Percentiles rank a stretch among this genome's conserved stretches.
Evolutionary conservation across 2,797 vertebrate genomes (phyloP).

Genomic region (Rhinogobio ventralis): DNA sequence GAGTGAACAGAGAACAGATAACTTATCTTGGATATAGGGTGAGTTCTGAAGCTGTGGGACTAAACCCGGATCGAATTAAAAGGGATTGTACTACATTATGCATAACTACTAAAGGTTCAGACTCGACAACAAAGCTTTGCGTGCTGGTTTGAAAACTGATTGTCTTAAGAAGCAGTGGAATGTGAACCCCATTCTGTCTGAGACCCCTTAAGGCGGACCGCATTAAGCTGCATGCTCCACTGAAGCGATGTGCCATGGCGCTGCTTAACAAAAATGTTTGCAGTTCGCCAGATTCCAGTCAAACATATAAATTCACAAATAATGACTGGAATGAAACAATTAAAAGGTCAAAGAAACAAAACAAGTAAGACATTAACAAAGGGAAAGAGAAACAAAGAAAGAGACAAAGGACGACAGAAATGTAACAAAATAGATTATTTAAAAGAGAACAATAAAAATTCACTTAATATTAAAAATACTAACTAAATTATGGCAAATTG

Average conservation of each 20-base stretch:
- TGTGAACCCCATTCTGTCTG: conserved; percentile 4
- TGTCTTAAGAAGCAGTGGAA: conserved; percentile 24
- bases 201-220: conserved; percentile 22
- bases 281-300: conserved; percentile 1
- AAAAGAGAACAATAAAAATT: neutral
- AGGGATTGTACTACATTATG: conserved; percentile 5
- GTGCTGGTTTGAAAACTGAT: conserved; percentile 13
- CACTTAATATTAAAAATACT: neutral
- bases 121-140: neutral
- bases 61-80: neutral
- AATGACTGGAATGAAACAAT: conserved; percentile 41
- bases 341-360: conserved; percentile 13
- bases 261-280: conserved; percentile 19
- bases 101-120: neutral
- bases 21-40: neutral
- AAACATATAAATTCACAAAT: conserved; percentile 17
- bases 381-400: neutral
- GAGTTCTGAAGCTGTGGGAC: neutral
- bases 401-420: neutral
- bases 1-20: neutral
- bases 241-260: conserved; percentile 8
- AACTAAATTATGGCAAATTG: neutral
- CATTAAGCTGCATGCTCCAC: conserved; percentile 29
- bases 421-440: neutral
- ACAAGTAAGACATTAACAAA: neutral